Evolutionary conservation across 2,888 invertebrate genomes (phyloP), one percentile per base, ranked within the genome.

Genomic region (Eupithecia tripunctaria): DNA sequence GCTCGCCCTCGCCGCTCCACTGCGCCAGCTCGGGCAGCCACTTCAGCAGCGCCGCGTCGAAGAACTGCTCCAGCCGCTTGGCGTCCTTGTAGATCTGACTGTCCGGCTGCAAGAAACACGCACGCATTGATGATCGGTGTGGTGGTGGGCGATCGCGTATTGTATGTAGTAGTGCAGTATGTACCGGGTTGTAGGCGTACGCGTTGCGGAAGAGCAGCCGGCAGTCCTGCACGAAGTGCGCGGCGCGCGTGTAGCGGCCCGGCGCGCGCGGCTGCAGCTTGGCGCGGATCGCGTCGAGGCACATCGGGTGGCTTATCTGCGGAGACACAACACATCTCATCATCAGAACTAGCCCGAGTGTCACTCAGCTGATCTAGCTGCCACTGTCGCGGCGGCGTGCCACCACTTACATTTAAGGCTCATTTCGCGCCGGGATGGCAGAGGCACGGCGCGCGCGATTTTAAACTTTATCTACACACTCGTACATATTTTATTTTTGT

Each of bases 171-270:
- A 10, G n/a, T 47, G n/a, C 7, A 3, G 27, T 15, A 1, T 29
- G 32, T 91, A 98, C 98, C 87, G 97, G 95, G 94, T 98, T 98
- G 91, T 96, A 98, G 27, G 95, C 95, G 88, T 96, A 97, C 59
- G 98, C 98, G 94, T 98, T 98, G 88, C 96, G 96, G 94, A 99
- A 98, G 89, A 99, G 96, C 82, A 97, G 95, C 73, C 97, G 96
- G 78, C 97, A 96, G 92, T 99, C 98, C 71, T 95, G 93, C 73
- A 98, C 95, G 89, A 98, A 97, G 81, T 97, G 96, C 83, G 96
- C 95, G 71, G 97, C 95, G 85, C 95, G 95, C 82, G 95, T 94
- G 92, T 98, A 99, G 86, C 97, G 97, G 85, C 96, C 95, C 68
- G 95, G 95, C 82, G 96, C 94, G 78, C 95, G 95, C 83, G 97